Evolutionary conservation across 2,797 vertebrate species (phyloP).

Genomic region (Rhodeus uyekii): DNA sequence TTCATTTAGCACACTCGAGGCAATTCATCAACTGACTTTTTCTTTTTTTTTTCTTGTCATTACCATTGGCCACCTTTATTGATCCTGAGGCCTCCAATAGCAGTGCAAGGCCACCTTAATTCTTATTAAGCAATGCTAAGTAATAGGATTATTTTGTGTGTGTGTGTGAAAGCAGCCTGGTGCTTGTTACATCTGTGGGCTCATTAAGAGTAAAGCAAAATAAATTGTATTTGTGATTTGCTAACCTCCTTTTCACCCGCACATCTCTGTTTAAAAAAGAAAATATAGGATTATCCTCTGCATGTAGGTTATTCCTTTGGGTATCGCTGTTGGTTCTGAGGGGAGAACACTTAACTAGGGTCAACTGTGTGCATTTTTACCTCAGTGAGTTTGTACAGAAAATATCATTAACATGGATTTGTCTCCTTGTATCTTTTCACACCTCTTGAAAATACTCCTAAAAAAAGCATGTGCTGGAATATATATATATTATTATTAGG

Average conservation of each 20-base stretch:
- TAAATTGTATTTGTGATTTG: conserved; percentile 41
- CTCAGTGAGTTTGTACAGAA: conserved; percentile 19
- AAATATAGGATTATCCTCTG: not conserved
- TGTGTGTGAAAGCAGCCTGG: conserved; percentile 22
- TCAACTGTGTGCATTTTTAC: conserved; percentile 33
- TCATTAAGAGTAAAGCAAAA: conserved; percentile 16
- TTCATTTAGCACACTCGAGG: not conserved
- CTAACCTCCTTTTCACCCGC: conserved; percentile 26
- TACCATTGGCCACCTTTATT: conserved; percentile 32
- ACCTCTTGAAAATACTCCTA: not conserved
- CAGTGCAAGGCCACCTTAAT: conserved; percentile 31
- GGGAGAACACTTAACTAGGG: conserved; percentile 31
- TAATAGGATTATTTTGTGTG: conserved; percentile 18
- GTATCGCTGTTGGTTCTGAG: conserved; percentile 1
- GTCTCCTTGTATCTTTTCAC: not conserved
- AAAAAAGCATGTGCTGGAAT: no score
- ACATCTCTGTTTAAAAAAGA: conserved; percentile 3
- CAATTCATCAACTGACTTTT: conserved; percentile 30
- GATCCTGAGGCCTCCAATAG: not conserved
- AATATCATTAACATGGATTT: conserved; percentile 33
- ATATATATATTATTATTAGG: no score
- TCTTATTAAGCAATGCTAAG: conserved; percentile 43
- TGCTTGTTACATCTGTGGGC: conserved; percentile 43
- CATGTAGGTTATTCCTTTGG: not conserved
- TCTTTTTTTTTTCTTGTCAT: not conserved